Percentiles rank a stretch among this genome's conserved stretches.
Evolutionary conservation across 2,888 invertebrate genomes (phyloP).

Genomic region (Aphidoletes aphidimyza): DNA sequence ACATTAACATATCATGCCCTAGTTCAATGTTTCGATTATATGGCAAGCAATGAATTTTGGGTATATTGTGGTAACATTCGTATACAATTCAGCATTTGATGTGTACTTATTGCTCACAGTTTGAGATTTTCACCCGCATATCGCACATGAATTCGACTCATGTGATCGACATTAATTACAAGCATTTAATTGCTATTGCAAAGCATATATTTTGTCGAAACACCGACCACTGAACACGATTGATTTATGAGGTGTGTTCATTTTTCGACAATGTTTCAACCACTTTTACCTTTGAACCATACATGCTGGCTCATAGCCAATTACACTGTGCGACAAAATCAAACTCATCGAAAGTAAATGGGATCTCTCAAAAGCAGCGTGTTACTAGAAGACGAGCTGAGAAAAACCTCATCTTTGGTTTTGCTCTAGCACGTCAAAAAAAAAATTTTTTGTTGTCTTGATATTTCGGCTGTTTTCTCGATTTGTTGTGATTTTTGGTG

Average conservation of each 20-base stretch:
- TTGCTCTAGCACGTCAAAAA: too few relatives aligned
- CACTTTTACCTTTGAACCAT: background rate
- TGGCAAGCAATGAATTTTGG: background rate
- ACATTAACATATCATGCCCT: background rate
- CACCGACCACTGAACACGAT: background rate
- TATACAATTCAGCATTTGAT: too few relatives aligned
- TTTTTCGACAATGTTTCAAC: background rate
- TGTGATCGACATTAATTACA: background rate
- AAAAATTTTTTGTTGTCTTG: too few relatives aligned
- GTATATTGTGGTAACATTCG: too few relatives aligned
- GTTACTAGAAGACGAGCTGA: too few relatives aligned
- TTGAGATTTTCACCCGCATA: conserved; percentile 1
- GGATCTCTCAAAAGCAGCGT: too few relatives aligned
- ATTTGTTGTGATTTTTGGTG: too few relatives aligned
- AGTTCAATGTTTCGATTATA: background rate
- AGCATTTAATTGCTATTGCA: conserved; percentile 32
- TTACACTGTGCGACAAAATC: too few relatives aligned
- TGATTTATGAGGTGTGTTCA: background rate
- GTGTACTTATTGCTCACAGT: too few relatives aligned
- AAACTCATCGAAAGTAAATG: too few relatives aligned
- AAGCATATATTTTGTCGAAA: conserved; percentile 31
- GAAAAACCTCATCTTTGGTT: too few relatives aligned
- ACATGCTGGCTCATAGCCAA: background rate
- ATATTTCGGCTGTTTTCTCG: too few relatives aligned
- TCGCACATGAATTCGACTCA: background rate